These are phyloP conservation scores for Thaumatotibia leucotreta DNA, from an alignment of 1,140 invertebrate species.

Conservation along the genomic window DNA sequence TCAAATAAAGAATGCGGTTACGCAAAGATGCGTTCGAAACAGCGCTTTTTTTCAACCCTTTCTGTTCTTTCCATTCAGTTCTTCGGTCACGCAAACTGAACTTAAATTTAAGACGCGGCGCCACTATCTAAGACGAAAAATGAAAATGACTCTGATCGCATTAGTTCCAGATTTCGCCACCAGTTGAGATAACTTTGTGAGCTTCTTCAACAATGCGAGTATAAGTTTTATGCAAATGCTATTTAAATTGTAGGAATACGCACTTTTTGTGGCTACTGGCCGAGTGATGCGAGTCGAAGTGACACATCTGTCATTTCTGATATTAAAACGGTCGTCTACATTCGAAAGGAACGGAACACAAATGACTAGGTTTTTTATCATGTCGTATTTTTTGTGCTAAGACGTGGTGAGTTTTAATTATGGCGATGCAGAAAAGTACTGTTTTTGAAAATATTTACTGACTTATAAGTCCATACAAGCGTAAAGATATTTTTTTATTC, in stretches of 20 bases:
- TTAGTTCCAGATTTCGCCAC: neutral
- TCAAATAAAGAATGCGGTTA: conserved; percentile 48
- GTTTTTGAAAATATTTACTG: neutral
- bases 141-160: neutral
- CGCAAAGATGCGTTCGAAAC: conserved; percentile 60
- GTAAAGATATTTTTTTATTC: neutral
- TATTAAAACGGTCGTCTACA: conserved; percentile 54
- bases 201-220: conserved; percentile 48
- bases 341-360: conserved; percentile 34
- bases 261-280: conserved; percentile 40
- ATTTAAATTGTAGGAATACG: conserved; percentile 40
- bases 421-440: conserved; percentile 17
- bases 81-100: neutral
- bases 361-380: conserved; percentile 39
- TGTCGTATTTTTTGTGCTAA: conserved; percentile 35
- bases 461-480: neutral
- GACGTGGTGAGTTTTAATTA: conserved; percentile 29
- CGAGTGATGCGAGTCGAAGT: conserved; percentile 28
- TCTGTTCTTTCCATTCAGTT: neutral
- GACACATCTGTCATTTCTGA: conserved; percentile 68
- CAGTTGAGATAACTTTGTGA: conserved; percentile 16
- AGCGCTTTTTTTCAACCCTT: conserved; percentile 28
- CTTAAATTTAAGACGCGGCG: neutral
- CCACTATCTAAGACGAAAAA: neutral
- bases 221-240: conserved; percentile 63